Evolutionary conservation across 2,797 vertebrate species (phyloP).

Genomic region (Sebastes baramenuke): DNA sequence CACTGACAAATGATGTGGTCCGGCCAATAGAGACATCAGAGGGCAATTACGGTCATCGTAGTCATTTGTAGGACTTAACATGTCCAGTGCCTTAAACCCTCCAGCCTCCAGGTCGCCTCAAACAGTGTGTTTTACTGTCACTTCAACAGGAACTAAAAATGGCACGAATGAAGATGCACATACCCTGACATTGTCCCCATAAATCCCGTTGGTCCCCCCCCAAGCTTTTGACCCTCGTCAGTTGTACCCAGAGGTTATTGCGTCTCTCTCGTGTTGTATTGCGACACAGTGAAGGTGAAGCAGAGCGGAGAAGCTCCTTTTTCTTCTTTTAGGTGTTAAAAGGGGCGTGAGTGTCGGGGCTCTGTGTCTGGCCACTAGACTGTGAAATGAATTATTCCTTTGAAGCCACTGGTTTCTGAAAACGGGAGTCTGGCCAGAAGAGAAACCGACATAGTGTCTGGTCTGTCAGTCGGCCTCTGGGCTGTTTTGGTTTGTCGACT

Average conservation of each 20-base stretch:
- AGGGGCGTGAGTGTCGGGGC: constrained; percentile 26
- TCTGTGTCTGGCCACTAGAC: constrained; percentile 66
- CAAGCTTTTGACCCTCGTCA: neutral
- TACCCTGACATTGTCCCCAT: neutral
- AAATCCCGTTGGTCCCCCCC: neutral
- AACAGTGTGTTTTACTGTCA: neutral
- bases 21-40: neutral
- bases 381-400: constrained; percentile 79
- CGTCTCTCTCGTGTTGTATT: neutral
- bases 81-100: neutral
- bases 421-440: constrained; percentile 62
- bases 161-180: neutral
- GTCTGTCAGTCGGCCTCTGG: constrained; percentile 13
- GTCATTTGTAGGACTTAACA: neutral
- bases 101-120: neutral
- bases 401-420: constrained; percentile 70
- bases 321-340: constrained; percentile 56
- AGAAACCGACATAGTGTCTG: constrained; percentile 53
- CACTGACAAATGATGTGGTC: neutral
- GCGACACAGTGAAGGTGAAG: neutral
- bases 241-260: neutral
- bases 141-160: neutral
- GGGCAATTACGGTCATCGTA: neutral
- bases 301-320: constrained; percentile 14
- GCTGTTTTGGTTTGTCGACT: constrained; percentile 49